Conservation (phyloP, 1,140 invertebrate genomes). For the Drosophila nigromelanica region DNA sequence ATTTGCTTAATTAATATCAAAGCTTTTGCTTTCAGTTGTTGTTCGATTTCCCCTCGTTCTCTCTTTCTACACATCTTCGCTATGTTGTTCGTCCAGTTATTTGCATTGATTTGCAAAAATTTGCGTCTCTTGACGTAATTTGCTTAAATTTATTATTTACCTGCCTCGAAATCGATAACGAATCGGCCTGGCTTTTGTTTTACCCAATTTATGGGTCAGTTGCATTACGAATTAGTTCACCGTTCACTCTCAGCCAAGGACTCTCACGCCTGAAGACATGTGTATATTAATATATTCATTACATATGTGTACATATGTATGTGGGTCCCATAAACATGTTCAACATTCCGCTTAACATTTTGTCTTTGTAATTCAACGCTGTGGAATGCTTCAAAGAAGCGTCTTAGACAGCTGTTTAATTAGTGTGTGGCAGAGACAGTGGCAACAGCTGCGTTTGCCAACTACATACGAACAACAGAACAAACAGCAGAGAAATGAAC, state of each 20-base stretch:
- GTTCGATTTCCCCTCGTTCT: background rate
- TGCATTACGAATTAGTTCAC: slow-evolving; percentile 18
- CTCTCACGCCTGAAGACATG: slow-evolving; percentile 12
- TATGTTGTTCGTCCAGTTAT: slow-evolving; percentile 54
- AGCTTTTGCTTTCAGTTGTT: slow-evolving; percentile 64
- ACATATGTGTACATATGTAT: background rate
- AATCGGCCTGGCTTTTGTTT: slow-evolving; percentile 55
- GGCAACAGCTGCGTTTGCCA: slow-evolving; percentile 48
- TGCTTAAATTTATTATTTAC: slow-evolving; percentile 70
- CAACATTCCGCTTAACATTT: background rate
- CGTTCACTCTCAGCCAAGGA: slow-evolving; percentile 37
- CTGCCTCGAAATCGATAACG: slow-evolving; percentile 59
- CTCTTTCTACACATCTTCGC: background rate
- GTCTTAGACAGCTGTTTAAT: slow-evolving; percentile 64
- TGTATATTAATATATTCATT: background rate
- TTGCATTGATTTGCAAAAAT: slow-evolving; percentile 78
- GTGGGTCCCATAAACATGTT: background rate
- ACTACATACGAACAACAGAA: slow-evolving; percentile 25
- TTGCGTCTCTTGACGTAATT: slow-evolving; percentile 62
- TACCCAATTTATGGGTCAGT: slow-evolving; percentile 22
- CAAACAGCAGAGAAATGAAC: slow-evolving; percentile 12
- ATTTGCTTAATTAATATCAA: slow-evolving; percentile 75
- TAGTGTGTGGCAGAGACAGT: slow-evolving; percentile 36
- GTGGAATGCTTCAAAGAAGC: slow-evolving; percentile 44
- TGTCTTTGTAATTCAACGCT: slow-evolving; percentile 42